Conservation (phyloP, 2,888 invertebrate species). For the Unio pictorum region DNA sequence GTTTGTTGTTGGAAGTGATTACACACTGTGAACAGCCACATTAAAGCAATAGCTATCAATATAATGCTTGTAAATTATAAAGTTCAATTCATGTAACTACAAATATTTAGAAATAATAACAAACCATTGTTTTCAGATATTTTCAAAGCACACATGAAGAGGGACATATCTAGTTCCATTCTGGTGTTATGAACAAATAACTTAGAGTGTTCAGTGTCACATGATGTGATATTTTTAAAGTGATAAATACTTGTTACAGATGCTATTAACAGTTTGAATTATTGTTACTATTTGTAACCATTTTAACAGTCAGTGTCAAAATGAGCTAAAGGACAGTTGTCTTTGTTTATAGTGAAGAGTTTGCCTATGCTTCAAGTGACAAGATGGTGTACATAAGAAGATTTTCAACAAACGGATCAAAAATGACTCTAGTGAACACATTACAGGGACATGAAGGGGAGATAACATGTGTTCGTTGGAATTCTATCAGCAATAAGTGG, state of each 20-base stretch:
- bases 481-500: constrained; percentile 62
- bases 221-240: neutral
- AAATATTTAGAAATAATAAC: too few species aligned
- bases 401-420: constrained; percentile 62
- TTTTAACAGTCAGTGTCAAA: constrained; percentile 6
- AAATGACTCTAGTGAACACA: constrained; percentile 68
- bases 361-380: constrained; percentile 70
- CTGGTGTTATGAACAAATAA: neutral
- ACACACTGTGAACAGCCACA: too few species aligned
- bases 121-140: too few species aligned
- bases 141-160: too few species aligned
- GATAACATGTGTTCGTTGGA: constrained; percentile 68
- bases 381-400: constrained; percentile 70
- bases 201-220: neutral
- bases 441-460: constrained; percentile 69
- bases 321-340: neutral
- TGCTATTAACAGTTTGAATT: too few species aligned
- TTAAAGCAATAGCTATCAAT: too few species aligned
- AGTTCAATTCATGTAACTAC: too few species aligned
- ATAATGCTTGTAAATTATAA: too few species aligned
- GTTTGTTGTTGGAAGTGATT: too few species aligned
- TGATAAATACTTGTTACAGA: too few species aligned
- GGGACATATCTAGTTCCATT: too few species aligned
- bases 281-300: neutral
- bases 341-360: constrained; percentile 60